A percentile compares a stretch with the other conserved stretches of the same genome.
Conservation (phyloP, 1,140 invertebrate genomes). For the Ptiloglossa arizonensis region DNA sequence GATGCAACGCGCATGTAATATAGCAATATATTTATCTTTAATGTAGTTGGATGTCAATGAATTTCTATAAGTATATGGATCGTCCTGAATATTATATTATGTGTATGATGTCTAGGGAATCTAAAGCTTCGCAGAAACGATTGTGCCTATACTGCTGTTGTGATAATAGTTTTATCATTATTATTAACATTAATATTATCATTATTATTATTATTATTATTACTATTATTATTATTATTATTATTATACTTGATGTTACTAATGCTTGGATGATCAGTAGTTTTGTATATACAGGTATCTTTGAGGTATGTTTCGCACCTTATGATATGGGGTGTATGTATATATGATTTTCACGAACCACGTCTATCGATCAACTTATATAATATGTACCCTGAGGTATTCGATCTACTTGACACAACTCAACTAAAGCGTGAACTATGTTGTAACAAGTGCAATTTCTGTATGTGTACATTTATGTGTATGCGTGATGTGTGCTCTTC, state of each 20-base stretch:
- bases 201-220: slow-evolving; percentile 40
- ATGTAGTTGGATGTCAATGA: slow-evolving; percentile 59
- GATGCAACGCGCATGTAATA: slow-evolving; percentile 79
- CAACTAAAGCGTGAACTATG: slow-evolving; percentile 71
- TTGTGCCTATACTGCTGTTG: slow-evolving; percentile 67
- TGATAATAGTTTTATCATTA: slow-evolving; percentile 56
- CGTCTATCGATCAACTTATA: slow-evolving; percentile 56
- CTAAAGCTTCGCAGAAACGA: slow-evolving; percentile 67
- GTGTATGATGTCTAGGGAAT: slow-evolving; percentile 58
- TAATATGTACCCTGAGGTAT: slow-evolving; percentile 61
- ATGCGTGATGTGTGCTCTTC: slow-evolving; percentile 22
- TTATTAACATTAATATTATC: slow-evolving; percentile 28
- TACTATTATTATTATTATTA: slow-evolving; percentile 46
- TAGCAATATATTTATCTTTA: slow-evolving; percentile 72
- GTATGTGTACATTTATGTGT: slow-evolving; percentile 45
- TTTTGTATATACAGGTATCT: slow-evolving; percentile 72
- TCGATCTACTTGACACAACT: slow-evolving; percentile 56
- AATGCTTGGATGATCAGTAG: slow-evolving; percentile 50
- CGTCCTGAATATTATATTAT: slow-evolving; percentile 58
- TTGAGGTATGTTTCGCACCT: slow-evolving; percentile 75
- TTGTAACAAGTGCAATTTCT: slow-evolving; percentile 70
- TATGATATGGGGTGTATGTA: slow-evolving; percentile 73
- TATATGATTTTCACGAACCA: slow-evolving; percentile 49
- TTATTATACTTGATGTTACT: slow-evolving; percentile 52
- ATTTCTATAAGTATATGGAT: slow-evolving; percentile 50